Percentiles rank a stretch among this genome's conserved stretches.
Conservation (phyloP, 35 echinoderm and acorn worm species). For the Ophiothrix spiculata region DNA sequence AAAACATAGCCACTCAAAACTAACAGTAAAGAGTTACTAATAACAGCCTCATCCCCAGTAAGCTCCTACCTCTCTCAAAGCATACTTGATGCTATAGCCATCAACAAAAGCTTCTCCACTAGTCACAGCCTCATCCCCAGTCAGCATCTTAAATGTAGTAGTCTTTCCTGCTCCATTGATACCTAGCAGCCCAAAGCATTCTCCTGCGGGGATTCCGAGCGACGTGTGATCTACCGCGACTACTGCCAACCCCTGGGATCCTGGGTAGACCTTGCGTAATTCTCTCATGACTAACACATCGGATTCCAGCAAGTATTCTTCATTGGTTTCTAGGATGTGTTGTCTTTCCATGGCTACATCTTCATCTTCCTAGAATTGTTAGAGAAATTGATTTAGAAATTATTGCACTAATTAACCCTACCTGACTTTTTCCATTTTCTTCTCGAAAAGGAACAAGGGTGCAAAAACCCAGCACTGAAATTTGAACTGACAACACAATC, state of each 20-base stretch:
- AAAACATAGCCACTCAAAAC: too few species aligned
- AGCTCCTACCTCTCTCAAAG: slow-evolving; percentile 75
- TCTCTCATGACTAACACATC: slow-evolving; percentile 66
- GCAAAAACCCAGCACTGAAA: too few species aligned
- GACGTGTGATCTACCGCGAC: slow-evolving; percentile 79
- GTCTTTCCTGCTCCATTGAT: slow-evolving; percentile 96
- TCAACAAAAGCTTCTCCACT: slow-evolving; percentile 80
- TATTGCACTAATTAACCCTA: too few species aligned
- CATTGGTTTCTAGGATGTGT: slow-evolving; percentile 41
- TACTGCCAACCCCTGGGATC: slow-evolving; percentile 21
- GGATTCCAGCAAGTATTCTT: slow-evolving; percentile 27
- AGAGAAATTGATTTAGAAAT: too few species aligned
- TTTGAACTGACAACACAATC: too few species aligned
- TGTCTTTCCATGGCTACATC: slow-evolving; percentile 66
- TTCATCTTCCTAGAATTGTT: slow-evolving; percentile 59
- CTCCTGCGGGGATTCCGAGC: slow-evolving; percentile 78
- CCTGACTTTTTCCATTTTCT: too few species aligned
- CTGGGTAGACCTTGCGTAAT: slow-evolving; percentile 81
- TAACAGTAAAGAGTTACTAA: too few species aligned
- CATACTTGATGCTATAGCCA: slow-evolving; percentile 70
- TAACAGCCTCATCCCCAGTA: too few species aligned
- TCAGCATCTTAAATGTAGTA: slow-evolving; percentile 96
- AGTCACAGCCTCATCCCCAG: slow-evolving; percentile 79
- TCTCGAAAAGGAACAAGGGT: too few species aligned
- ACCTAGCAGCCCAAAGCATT: slow-evolving; percentile 94